Conservation (phyloP, 2,113 vertebrate species). For the Lepus europaeus region DNA sequence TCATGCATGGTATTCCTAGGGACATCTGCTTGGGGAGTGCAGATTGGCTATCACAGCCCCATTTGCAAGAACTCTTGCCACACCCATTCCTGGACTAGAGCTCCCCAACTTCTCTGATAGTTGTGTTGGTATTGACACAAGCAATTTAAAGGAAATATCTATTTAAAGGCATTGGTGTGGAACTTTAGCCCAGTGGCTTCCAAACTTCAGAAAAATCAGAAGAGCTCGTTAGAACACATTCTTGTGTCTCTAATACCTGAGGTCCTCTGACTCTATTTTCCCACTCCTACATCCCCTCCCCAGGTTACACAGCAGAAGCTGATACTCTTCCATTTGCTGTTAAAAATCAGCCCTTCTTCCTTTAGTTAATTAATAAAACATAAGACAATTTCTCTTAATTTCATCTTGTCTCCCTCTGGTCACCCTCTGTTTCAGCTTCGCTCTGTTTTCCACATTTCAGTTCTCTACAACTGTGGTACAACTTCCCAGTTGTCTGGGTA, state of each 20-base stretch:
- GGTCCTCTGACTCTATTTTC: not conserved
- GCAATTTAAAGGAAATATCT: not conserved
- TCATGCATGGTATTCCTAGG: not conserved
- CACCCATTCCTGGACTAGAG: not conserved
- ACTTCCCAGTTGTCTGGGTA: not conserved
- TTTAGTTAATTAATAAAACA: not conserved
- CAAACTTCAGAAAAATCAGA: not conserved
- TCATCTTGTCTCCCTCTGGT: not conserved
- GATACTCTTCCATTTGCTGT: not conserved
- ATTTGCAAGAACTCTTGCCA: not conserved
- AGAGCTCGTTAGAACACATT: not conserved
- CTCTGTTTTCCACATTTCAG: not conserved
- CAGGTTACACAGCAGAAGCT: not conserved
- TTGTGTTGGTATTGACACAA: not conserved
- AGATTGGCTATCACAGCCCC: not conserved
- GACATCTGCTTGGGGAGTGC: not conserved
- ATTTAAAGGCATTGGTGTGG: not conserved
- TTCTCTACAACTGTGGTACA: not conserved
- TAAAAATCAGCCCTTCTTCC: not conserved
- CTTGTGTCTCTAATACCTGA: not conserved
- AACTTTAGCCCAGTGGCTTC: not conserved
- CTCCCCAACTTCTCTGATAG: not conserved
- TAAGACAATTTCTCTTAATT: not conserved
- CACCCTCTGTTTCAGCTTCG: not conserved
- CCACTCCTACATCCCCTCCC: not conserved